These are phyloP conservation scores for Protobothrops mucrosquamatus DNA, from an alignment of 2,113 vertebrate genomes.

Conservation along the genomic window DNA sequence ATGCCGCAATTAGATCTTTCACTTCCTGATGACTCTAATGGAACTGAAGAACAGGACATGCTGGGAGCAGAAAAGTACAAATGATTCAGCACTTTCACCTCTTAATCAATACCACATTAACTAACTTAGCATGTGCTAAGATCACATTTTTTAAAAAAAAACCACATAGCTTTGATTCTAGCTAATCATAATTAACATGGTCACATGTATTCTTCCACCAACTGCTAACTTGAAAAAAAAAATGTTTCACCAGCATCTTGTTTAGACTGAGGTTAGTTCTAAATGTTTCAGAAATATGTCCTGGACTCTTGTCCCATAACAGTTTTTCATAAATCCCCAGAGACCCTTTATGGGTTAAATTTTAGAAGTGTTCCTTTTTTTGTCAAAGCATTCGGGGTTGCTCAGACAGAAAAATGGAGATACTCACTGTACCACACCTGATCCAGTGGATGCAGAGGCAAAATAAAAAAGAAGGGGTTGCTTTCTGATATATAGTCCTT, in stretches of 20 bases:
- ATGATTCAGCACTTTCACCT: constrained; percentile 76
- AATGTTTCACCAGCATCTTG: neutral
- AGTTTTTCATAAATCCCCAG: neutral
- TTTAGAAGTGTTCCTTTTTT: neutral
- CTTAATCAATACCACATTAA: constrained; percentile 44
- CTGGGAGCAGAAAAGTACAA: constrained; percentile 28
- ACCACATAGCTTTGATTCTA: neutral
- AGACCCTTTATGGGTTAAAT: neutral
- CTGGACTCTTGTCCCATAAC: neutral
- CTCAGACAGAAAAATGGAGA: neutral
- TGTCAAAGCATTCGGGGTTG: neutral
- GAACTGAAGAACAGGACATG: constrained; percentile 15
- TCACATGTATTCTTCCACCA: neutral
- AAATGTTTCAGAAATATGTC: neutral
- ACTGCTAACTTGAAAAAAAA: neutral
- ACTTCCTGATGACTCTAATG: neutral
- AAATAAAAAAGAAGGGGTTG: neutral
- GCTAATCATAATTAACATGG: neutral
- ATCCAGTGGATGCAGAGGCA: neutral
- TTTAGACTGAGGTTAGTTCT: neutral
- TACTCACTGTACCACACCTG: neutral
- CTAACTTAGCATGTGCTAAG: neutral
- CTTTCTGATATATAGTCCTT: neutral
- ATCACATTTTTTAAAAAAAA: neutral
- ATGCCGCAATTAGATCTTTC: neutral